Evolutionary conservation across 1,140 invertebrate genomes (phyloP).

Genomic region (Goniozus legneri): DNA sequence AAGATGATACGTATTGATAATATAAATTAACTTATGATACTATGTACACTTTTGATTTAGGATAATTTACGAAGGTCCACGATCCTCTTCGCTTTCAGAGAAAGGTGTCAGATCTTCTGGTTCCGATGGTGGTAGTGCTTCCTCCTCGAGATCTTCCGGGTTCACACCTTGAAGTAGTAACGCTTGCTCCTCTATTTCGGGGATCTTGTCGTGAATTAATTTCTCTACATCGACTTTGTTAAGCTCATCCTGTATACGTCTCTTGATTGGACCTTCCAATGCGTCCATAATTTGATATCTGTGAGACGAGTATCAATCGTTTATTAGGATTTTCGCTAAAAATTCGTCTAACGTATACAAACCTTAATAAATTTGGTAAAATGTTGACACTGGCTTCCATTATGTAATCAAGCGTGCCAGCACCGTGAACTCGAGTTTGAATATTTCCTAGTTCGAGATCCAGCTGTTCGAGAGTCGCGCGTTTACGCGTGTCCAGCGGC

Average conservation of each 20-base stretch:
- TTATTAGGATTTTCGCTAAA: neutral
- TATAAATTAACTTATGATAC: too few species aligned
- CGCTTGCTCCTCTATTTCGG: conserved; percentile 61
- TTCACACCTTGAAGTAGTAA: conserved; percentile 34
- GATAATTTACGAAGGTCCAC: conserved; percentile 40
- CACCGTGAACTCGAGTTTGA: conserved; percentile 67
- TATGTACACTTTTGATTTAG: too few species aligned
- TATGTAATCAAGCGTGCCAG: conserved; percentile 76
- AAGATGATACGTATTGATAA: too few species aligned
- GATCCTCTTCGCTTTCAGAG: conserved; percentile 48
- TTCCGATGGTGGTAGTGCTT: conserved; percentile 10
- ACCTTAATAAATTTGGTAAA: conserved; percentile 73
- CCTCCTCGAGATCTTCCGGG: conserved; percentile 26
- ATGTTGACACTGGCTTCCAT: conserved; percentile 75
- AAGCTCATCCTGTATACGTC: conserved; percentile 65
- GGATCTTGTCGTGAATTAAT: conserved; percentile 64
- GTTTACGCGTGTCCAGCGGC: conserved; percentile 71
- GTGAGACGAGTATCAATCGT: conserved; percentile 4
- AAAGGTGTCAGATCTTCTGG: conserved; percentile 37
- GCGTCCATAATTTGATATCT: conserved; percentile 80
- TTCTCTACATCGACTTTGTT: conserved; percentile 71
- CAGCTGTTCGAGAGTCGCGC: conserved; percentile 66
- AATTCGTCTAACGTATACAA: conserved; percentile 2
- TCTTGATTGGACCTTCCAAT: conserved; percentile 69
- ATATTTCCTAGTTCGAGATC: conserved; percentile 80